Evolutionary conservation across 2,797 vertebrate genomes (phyloP).

Genomic region (Betta splendens): DNA sequence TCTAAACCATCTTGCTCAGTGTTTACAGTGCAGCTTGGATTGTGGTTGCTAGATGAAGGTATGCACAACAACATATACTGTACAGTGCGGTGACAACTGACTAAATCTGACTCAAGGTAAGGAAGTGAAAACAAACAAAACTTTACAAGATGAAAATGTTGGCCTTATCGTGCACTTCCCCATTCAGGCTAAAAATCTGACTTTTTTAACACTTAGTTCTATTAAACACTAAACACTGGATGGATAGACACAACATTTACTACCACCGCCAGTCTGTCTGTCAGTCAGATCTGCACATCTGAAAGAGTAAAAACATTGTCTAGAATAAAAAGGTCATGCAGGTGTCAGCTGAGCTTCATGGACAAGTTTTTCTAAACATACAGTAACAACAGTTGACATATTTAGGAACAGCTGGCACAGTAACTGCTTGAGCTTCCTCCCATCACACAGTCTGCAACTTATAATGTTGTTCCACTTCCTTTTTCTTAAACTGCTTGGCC

Average conservation of each 20-base stretch:
- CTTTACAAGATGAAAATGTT: not conserved
- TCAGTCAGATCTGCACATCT: not conserved
- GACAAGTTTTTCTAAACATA: not conserved
- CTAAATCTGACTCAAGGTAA: conserved; percentile 13
- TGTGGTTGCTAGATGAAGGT: too few relatives aligned
- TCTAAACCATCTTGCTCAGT: too few relatives aligned
- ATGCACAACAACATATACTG: too few relatives aligned
- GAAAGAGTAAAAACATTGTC: not conserved
- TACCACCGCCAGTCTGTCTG: not conserved
- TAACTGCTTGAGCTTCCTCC: not conserved
- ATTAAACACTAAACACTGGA: not conserved
- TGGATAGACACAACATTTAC: not conserved
- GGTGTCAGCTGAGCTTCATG: conserved; percentile 10
- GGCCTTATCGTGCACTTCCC: not conserved
- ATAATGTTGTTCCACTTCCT: not conserved
- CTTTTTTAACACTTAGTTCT: not conserved
- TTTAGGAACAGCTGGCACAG: not conserved
- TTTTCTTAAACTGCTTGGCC: not conserved
- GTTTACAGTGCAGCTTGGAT: too few relatives aligned
- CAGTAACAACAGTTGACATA: not conserved
- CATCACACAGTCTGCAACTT: not conserved
- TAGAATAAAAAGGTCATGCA: conserved; percentile 23
- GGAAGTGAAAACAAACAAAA: conserved; percentile 27
- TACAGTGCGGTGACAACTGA: not conserved
- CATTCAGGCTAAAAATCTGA: too few relatives aligned